Evolutionary conservation across 2,888 invertebrate genomes (phyloP).

Genomic region (Sesia bembeciformis): DNA sequence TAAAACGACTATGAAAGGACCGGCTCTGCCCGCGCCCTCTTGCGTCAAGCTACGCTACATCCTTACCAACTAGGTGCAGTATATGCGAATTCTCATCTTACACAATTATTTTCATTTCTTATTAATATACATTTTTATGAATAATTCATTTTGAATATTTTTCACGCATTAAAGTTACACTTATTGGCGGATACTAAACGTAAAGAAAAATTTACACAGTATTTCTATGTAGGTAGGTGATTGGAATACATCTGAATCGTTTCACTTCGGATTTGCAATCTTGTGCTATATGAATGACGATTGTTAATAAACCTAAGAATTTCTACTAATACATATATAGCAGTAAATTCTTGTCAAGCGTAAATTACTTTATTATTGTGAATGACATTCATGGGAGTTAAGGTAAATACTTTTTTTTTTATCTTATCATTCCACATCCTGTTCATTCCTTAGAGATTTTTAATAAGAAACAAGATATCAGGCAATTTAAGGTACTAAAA

Average conservation of each 20-base stretch:
- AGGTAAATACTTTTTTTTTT: too few relatives aligned
- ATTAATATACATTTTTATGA: constrained; percentile 29
- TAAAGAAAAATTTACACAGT: constrained; percentile 16
- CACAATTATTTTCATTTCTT: constrained; percentile 28
- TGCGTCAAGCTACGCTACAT: constrained; percentile 48
- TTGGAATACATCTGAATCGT: background rate
- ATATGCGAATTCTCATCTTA: constrained; percentile 51
- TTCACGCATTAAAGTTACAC: constrained; percentile 15
- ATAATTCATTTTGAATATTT: constrained; percentile 23
- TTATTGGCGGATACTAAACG: constrained; percentile 24
- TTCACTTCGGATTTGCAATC: too few relatives aligned
- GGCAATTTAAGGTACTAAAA: too few relatives aligned
- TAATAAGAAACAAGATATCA: too few relatives aligned
- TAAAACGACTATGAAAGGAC: constrained; percentile 1
- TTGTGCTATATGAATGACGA: too few relatives aligned
- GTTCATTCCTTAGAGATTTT: too few relatives aligned
- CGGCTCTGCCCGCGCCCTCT: constrained; percentile 28
- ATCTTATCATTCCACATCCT: too few relatives aligned
- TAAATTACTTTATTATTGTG: too few relatives aligned
- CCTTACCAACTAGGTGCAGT: constrained; percentile 64
- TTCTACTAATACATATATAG: too few relatives aligned
- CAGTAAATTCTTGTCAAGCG: too few relatives aligned
- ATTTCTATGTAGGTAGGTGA: background rate
- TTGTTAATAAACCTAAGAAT: too few relatives aligned
- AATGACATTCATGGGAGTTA: too few relatives aligned